A percentile compares a stretch with the other conserved stretches of the same genome.
phyloP scores from a whole-genome alignment of 2,888 invertebrate genomes.

The Phalangium opilio region DNA sequence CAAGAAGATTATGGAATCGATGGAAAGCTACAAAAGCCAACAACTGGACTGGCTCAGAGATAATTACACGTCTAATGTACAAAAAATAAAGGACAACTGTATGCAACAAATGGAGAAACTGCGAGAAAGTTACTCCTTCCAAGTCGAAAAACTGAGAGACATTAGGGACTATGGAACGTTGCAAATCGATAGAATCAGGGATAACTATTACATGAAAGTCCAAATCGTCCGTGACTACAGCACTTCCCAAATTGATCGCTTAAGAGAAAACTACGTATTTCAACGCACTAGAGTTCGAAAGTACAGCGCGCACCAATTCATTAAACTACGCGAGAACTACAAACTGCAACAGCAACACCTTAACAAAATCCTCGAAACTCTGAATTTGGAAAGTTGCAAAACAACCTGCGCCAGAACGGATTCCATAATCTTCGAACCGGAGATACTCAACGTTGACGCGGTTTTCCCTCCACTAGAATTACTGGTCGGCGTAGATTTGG shows the following conservation, averaged over 20 bases:
- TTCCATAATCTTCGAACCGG: constrained; percentile 32
- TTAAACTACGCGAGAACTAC: constrained; percentile 76
- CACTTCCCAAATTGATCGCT: constrained; percentile 75
- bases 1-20: constrained; percentile 71
- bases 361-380: constrained; percentile 81
- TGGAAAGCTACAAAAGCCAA: constrained; percentile 74
- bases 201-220: constrained; percentile 84
- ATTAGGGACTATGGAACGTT: constrained; percentile 76
- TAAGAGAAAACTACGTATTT: constrained; percentile 86
- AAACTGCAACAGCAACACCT: constrained; percentile 90
- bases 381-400: constrained; percentile 83
- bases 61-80: constrained; percentile 82
- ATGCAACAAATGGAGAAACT: constrained; percentile 87
- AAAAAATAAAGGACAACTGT: constrained; percentile 82
- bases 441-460: constrained; percentile 8
- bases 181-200: constrained; percentile 62
- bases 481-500: constrained; percentile 8
- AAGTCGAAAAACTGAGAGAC: constrained; percentile 68
- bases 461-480: constrained; percentile 14
- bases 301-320: constrained; percentile 81
- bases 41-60: constrained; percentile 75
- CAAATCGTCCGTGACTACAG: constrained; percentile 84
- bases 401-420: constrained; percentile 62
- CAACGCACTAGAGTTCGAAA: constrained; percentile 86
- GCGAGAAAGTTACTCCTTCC: constrained; percentile 73